A percentile compares a stretch with the other conserved stretches of the same genome.
Conservation (phyloP, 2,888 invertebrate genomes). For the Eucera pruinosa region DNA sequence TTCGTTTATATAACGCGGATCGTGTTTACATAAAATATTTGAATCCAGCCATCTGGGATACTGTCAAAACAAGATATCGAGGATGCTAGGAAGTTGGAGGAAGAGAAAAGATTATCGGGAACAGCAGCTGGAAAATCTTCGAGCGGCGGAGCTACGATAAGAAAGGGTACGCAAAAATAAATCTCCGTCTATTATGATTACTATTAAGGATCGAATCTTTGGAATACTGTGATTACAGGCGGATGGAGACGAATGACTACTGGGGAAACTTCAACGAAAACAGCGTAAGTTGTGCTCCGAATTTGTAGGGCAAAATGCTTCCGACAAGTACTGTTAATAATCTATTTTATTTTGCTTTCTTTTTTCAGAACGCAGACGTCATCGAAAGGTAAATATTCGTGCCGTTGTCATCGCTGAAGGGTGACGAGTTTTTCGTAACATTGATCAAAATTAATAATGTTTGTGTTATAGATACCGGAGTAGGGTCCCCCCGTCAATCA, state of each 20-base stretch:
- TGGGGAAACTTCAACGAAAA: constrained; percentile 47
- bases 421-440: neutral
- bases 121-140: constrained; percentile 35
- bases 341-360: constrained; percentile 8
- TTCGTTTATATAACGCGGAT: neutral
- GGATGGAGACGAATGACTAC: constrained; percentile 30
- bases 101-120: constrained; percentile 78
- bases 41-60: constrained; percentile 69
- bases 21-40: constrained; percentile 12
- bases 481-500: constrained; percentile 40
- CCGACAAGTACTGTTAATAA: constrained; percentile 15
- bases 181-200: neutral
- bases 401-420: neutral
- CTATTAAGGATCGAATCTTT: neutral
- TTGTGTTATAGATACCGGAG: constrained; percentile 45
- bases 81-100: constrained; percentile 79
- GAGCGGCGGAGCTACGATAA: constrained; percentile 43
- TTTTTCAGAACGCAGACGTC: constrained; percentile 47
- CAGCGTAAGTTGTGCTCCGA: constrained; percentile 62
- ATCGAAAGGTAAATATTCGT: constrained; percentile 52
- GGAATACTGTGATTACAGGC: constrained; percentile 29
- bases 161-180: constrained; percentile 46
- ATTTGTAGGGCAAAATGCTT: too few species aligned
- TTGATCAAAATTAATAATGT: neutral
- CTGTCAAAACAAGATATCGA: constrained; percentile 74